Base-by-base conservation (phyloP, 1,140 invertebrate species). In the Olivierus martensii region DNA sequence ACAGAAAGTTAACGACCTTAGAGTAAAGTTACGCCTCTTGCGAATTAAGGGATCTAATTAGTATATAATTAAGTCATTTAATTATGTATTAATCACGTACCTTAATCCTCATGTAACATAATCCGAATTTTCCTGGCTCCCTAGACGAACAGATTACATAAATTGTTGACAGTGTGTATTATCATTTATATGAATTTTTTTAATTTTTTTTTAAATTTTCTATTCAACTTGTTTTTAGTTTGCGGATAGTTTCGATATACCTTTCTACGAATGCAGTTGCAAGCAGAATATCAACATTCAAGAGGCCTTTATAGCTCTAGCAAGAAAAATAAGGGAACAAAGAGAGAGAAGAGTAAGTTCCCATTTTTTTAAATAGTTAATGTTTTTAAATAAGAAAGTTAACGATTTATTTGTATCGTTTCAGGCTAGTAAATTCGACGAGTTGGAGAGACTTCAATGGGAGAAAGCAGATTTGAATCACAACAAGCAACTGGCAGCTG, bases 201-300 rank as follows among this genome's bases (percentile, higher is more conserved):
- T 43, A 17, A 39, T 17, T 12, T 39, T 12, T 43, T 43, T 17
- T 43, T 17, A 43, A 6, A 43, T 22, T 22, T 18, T 39, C 17
- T 12, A 43, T 17, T 43, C 4, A 43, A 15, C 37, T 34, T 56
- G 12, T 58, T 77, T 75, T 21, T 69, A 87, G 83, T 79, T 91
- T 64, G 87, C 87, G 1, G 84, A 88, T 62, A 84, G 85, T 68
- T 89, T 88, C 64, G 86, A 89, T 58, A 84, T 91, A 75, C 86
- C 87, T 42, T 91, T 90, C 66, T 88, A 87, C 69, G 87, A 91
- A 69, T 87, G 90, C 12, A 90, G 86, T 17, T 91, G 87, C 67
- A 91, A 91, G 69, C 81, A 82, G 54, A 83, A 89, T 62, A 80
- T 90, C 38, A 91, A 91, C 65, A 88, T 92, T 56, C 85, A 91